Percentiles rank a stretch among this genome's conserved stretches.
Evolutionary conservation across 2,113 vertebrate species (phyloP).

Genomic region (Gobio gobio): DNA sequence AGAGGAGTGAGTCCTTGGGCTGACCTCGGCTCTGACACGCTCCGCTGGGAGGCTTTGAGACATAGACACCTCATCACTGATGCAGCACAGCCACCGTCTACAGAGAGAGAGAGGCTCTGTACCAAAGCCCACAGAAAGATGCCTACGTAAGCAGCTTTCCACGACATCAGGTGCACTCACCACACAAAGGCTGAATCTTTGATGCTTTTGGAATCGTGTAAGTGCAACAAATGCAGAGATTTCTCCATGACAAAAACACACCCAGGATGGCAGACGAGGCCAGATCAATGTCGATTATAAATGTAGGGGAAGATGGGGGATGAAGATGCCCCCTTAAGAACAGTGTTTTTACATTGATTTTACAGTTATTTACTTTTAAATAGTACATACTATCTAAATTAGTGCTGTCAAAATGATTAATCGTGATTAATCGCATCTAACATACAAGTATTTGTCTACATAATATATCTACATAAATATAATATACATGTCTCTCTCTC

Average conservation of each 20-base stretch:
- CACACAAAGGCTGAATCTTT: too few relatives aligned
- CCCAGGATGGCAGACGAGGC: too few relatives aligned
- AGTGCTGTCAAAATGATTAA: too few relatives aligned
- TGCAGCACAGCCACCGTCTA: constrained; percentile 76
- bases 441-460: too few relatives aligned
- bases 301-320: background rate
- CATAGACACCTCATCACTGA: constrained; percentile 79
- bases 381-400: background rate
- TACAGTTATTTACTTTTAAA: background rate
- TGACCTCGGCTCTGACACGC: constrained; percentile 74
- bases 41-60: constrained; percentile 63
- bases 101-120: constrained; percentile 53
- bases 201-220: too few relatives aligned
- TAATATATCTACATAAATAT: too few relatives aligned
- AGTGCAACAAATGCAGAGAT: too few relatives aligned
- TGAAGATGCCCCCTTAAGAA: background rate
- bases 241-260: too few relatives aligned
- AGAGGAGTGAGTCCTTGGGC: constrained; percentile 76
- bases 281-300: background rate
- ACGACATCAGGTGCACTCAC: background rate
- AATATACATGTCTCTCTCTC: too few relatives aligned
- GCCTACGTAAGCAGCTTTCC: background rate
- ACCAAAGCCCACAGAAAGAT: background rate
- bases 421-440: too few relatives aligned
- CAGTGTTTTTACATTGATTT: background rate